These are phyloP conservation scores for Machimus atricapillus DNA, from an alignment of 2,888 invertebrate species.

Conservation along the genomic window DNA sequence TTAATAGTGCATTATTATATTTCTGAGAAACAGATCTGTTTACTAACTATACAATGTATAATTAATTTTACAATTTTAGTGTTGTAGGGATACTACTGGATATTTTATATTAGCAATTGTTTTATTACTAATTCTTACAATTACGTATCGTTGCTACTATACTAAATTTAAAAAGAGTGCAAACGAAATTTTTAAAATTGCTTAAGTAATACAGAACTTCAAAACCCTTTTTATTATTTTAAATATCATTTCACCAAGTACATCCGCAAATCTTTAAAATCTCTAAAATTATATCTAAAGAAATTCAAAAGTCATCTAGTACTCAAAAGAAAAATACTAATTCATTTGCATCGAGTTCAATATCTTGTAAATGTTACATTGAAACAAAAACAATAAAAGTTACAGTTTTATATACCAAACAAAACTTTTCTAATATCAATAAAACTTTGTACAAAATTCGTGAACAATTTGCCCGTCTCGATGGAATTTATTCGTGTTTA, in stretches of 20 bases:
- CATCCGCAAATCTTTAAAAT: neutral
- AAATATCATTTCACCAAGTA: neutral
- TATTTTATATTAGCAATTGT: no score
- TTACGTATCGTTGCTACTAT: no score
- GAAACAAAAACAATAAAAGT: neutral
- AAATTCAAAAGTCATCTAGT: neutral
- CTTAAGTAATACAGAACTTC: neutral
- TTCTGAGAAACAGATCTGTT: neutral
- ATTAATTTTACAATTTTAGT: neutral
- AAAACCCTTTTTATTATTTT: neutral
- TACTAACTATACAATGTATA: neutral
- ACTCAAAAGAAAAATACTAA: neutral
- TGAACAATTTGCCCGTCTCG: neutral
- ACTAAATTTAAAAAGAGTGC: no score
- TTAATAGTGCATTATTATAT: neutral
- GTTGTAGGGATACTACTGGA: no score
- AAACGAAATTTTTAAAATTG: no score
- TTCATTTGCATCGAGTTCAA: neutral
- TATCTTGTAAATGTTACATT: neutral
- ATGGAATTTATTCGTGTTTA: neutral
- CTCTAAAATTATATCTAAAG: neutral
- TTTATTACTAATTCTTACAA: no score
- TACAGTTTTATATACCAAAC: neutral
- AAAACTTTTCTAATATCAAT: constrained; percentile 2
- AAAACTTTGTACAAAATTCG: constrained; percentile 4